phyloP scores from a whole-genome alignment of 2,888 invertebrate species.

The Ctenicera cuprea region DNA sequence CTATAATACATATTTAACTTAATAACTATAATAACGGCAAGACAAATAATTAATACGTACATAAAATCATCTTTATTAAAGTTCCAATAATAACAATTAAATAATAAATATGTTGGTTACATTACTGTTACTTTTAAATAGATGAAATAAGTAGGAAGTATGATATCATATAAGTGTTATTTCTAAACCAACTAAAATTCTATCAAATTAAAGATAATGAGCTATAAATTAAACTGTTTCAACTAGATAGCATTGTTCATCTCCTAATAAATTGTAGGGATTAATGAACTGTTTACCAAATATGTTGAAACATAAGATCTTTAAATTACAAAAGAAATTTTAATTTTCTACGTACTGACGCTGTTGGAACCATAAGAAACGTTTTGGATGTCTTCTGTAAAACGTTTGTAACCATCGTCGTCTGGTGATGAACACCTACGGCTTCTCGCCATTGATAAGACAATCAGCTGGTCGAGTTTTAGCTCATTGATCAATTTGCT shows the following conservation, averaged over 20 bases:
- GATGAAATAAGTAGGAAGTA: not conserved
- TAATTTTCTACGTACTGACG: constrained; percentile 74
- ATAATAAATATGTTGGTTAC: not conserved
- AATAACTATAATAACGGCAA: not conserved
- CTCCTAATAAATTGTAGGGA: not conserved
- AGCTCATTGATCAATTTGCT: not conserved
- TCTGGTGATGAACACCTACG: constrained; percentile 75
- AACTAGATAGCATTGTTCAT: not conserved
- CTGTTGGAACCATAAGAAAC: constrained; percentile 79
- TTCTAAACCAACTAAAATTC: not conserved
- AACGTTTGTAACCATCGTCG: constrained; percentile 79
- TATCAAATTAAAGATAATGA: not conserved
- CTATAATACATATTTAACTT: constrained; percentile 56
- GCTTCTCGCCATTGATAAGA: constrained; percentile 44
- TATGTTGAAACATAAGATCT: not conserved
- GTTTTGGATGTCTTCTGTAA: constrained; percentile 76
- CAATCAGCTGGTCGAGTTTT: constrained; percentile 7
- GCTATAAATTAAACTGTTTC: constrained; percentile 1
- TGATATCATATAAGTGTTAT: not conserved
- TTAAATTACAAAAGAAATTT: not conserved
- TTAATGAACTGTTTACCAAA: not conserved
- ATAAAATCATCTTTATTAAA: not conserved
- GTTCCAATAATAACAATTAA: not conserved
- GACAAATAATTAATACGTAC: not conserved
- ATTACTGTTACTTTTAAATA: not conserved